Evolutionary conservation across 1,140 invertebrate species (phyloP).

Genomic region (Delia radicum): DNA sequence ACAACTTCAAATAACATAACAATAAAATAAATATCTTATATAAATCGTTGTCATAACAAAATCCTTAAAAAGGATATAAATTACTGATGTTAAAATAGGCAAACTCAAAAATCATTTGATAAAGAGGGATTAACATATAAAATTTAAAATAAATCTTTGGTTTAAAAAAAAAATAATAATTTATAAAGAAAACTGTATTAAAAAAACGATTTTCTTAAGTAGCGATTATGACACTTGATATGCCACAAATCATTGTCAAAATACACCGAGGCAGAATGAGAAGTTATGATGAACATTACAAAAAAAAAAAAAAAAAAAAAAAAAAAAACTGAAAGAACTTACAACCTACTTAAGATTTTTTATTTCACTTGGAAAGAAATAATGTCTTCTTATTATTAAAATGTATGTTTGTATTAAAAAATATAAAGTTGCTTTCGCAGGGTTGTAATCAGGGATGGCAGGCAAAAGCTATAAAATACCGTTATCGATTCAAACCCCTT

Average conservation of each 20-base stretch:
- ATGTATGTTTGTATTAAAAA: neutral
- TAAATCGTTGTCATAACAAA: neutral
- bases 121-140: neutral
- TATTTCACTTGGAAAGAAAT: neutral
- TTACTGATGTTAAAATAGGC: neutral
- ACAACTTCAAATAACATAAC: too few relatives aligned
- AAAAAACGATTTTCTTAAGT: slow-evolving; percentile 11
- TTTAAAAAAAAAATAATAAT: neutral
- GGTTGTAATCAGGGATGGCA: neutral
- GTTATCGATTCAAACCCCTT: too few relatives aligned
- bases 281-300: neutral
- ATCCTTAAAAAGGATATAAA: neutral
- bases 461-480: too few relatives aligned
- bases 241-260: slow-evolving; percentile 9
- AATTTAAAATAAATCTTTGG: neutral
- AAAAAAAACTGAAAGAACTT: neutral
- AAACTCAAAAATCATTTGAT: neutral
- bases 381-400: neutral
- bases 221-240: slow-evolving; percentile 24
- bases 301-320: too few relatives aligned
- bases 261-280: neutral
- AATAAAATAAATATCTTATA: neutral
- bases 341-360: neutral
- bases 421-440: neutral
- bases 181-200: neutral